Evolutionary conservation across 2,888 invertebrate species (phyloP).

Genomic region (Andrena camellia): DNA sequence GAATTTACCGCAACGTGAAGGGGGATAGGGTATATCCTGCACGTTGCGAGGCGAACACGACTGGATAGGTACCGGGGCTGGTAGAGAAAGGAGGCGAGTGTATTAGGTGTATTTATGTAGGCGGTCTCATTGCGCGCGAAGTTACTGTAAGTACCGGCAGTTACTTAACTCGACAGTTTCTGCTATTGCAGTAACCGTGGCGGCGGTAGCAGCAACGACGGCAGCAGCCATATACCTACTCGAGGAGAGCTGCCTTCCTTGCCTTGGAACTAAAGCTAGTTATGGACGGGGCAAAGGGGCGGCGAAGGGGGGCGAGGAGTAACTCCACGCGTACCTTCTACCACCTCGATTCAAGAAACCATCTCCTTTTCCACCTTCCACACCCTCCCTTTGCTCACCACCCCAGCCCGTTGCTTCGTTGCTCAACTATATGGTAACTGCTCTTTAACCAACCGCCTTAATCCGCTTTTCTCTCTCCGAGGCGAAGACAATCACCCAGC

Average conservation of each 20-base stretch:
- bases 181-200: slow-evolving; percentile 76
- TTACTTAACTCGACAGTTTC: slow-evolving; percentile 84
- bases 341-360: slow-evolving; percentile 65
- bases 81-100: slow-evolving; percentile 66
- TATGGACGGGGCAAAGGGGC: slow-evolving; percentile 67
- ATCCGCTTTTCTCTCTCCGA: slow-evolving; percentile 77
- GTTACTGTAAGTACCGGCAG: slow-evolving; percentile 83
- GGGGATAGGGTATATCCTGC: slow-evolving; percentile 58
- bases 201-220: slow-evolving; percentile 56
- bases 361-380: slow-evolving; percentile 63
- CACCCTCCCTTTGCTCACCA: slow-evolving; percentile 32
- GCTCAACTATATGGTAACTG: slow-evolving; percentile 77
- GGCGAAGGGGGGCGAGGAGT: slow-evolving; percentile 35
- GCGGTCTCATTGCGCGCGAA: slow-evolving; percentile 83
- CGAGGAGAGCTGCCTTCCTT: slow-evolving; percentile 64
- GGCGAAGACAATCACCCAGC: slow-evolving; percentile 73
- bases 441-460: slow-evolving; percentile 80
- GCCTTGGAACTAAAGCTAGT: slow-evolving; percentile 72
- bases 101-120: slow-evolving; percentile 82
- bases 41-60: slow-evolving; percentile 47
- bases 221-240: slow-evolving; percentile 66
- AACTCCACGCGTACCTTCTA: slow-evolving; percentile 63
- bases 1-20: slow-evolving; percentile 65
- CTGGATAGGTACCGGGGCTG: slow-evolving; percentile 35
- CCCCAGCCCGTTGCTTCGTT: slow-evolving; percentile 62